Base-by-base conservation (phyloP, 2,113 vertebrate genomes). In the Stegastes partitus region DNA sequence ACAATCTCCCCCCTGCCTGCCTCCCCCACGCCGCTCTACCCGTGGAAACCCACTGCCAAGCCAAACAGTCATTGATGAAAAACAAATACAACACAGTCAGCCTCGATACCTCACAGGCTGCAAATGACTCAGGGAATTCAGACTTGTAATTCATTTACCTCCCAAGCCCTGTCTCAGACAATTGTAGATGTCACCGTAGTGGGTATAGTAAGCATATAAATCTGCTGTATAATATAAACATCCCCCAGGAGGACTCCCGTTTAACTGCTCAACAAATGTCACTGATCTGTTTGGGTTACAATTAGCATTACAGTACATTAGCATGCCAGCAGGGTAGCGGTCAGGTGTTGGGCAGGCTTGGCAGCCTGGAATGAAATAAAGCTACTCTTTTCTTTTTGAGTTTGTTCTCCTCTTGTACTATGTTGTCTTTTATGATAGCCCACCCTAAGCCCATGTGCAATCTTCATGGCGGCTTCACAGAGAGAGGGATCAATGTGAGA, bases 11-110 rank as follows among this genome's bases (percentile, higher is more conserved):
- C 56, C 37, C 61, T 47, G 39, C 66, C 74, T 14, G 26, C 69
- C 39, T 63, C 68, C 23, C 55, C 74, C 64, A 34, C 59, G 67
- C 49, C 11, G 26, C n/a, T 77, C 68, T 56, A 72, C 66, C 23
- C 21, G 6, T 50, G 45, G 51, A 59, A 71, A 71, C 59, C 49
- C 3, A 37, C 44, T 44, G 82, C 88, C 86, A 92, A 93, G 59
- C 73, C 68, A 88, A 90, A 90, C 77, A 87, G 53, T 56, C 25
- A 0, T 77, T 87, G 86, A 92, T 76, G 79, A 85, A 90, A 90
- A 87, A 83, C 86, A 92, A 90, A 91, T 47, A 89, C 42, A 44
- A 76, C 39, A 12, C 75, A 11, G 39, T 84, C 74, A 82, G 67
- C 65, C 53, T 68, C 23, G 21, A 55, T 68, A 79, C 83, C 81